Evolutionary conservation across 2,797 vertebrate species (phyloP).

Genomic region (Sebastolobus alascanus): DNA sequence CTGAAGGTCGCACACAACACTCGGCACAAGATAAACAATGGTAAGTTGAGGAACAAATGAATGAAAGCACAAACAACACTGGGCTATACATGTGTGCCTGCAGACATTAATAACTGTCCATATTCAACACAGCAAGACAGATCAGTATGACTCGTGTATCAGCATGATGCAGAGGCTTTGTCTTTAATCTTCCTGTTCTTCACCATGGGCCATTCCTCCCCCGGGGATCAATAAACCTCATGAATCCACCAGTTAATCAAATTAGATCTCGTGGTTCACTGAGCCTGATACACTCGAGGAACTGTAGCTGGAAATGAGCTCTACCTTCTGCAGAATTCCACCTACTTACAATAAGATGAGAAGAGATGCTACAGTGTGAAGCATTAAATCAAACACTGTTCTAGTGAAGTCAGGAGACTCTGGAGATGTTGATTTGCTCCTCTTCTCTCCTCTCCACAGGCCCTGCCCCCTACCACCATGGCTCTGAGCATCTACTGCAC

Average conservation of each 20-base stretch:
- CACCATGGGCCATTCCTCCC: not conserved
- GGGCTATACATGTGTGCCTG: not conserved
- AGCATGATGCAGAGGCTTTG: slow-evolving; percentile 37
- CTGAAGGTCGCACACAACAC: slow-evolving; percentile 30
- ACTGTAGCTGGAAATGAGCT: not conserved
- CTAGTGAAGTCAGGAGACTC: not conserved
- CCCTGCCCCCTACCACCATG: slow-evolving; percentile 91
- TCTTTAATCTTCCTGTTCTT: slow-evolving; percentile 32
- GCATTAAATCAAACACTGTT: not conserved
- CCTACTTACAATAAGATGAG: not conserved
- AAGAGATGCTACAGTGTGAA: not conserved
- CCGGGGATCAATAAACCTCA: slow-evolving; percentile 40
- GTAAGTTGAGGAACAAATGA: not conserved
- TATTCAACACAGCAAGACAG: slow-evolving; percentile 20
- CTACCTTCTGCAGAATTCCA: not conserved
- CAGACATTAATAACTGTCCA: not conserved
- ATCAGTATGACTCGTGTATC: slow-evolving; percentile 37
- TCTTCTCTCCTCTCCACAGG: slow-evolving; percentile 78
- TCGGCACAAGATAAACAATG: not conserved
- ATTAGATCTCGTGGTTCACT: slow-evolving; percentile 20
- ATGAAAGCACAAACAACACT: not conserved
- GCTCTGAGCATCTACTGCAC: slow-evolving; percentile 94
- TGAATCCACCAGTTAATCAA: slow-evolving; percentile 37
- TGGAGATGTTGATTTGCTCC: not conserved
- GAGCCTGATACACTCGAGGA: not conserved